Evolutionary conservation across 2,113 vertebrate genomes (phyloP), one percentile per base, ranked within the genome.

Genomic region (Mormyrus lacerda): DNA sequence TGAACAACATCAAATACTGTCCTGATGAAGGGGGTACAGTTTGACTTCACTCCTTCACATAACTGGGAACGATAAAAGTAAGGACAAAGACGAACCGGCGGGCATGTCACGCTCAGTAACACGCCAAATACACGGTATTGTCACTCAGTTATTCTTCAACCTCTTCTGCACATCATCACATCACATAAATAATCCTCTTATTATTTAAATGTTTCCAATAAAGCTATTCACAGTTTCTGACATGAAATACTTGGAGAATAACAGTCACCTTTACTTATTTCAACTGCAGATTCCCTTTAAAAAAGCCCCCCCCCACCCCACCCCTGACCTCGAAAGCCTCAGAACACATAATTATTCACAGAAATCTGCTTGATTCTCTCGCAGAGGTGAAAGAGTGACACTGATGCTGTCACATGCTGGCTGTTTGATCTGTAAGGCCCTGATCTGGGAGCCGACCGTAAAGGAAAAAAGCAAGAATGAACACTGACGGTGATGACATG

Each of bases 161-260:
- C 73, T 89, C 55, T 83, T 61, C 61, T 55, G 89, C 42, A 58
- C 88, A 79, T 84, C 82, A 87, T 88, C 86, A 69, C 88, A 84
- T 82, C 61, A 91, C 87, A 50, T 84, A 69, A 84, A 87, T 87
- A 48, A 58, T 21, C 87, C 85, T 89, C 48, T 50, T 87, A 87
- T 79, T 76, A 76, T 89, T 91, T 82, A 87, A 91, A 87, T 87
- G 79, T 69, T 86, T 61, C 84, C 42, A 79, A 58, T 89, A 87
- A 47, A 89, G 55, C 83, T 89, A 87, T 91, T 92, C 91, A 92
- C 90, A 91, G 91, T 92, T 90, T 90, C 88, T 85, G 55, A 87
- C n/a, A 85, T 84, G 45, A 85, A 76, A 87, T 35, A 53, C 39
- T 69, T 85, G 51, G 19, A 50, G 87, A 55, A 21, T 85, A 69